Base-by-base conservation (phyloP, 2,888 invertebrate genomes). In the Philaethria dido region DNA sequence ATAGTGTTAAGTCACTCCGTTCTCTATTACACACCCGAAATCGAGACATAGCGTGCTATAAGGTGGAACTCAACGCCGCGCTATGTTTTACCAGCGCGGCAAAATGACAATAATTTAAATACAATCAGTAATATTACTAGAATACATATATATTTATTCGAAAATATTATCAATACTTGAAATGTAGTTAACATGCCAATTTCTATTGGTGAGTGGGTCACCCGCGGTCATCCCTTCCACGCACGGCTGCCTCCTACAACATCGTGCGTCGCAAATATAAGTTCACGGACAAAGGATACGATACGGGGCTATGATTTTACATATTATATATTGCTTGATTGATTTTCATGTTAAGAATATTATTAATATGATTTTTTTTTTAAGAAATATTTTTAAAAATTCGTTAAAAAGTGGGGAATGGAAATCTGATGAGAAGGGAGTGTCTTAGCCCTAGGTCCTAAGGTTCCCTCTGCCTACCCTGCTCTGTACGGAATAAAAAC, bases 181-280 rank as follows among this genome's bases (percentile, higher is more conserved):
- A 5, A 36, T 33, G 14, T 18, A 45, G 55, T 20, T 64, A 18
- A 52, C 11, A 52, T 57, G 18, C 68, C 59, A 68, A 64, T 72
- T 69, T 62, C 62, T 71, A 69, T 72, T 69, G 62, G 62, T 39
- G 61, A 67, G 48, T 66, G 54, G 55, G 64, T 70, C 50, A 64
- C 62, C 52, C 39, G 64, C 50, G 61, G 69, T 59, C 77, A 77
- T 83, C 86, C 86, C 83, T 86, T 86, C 82, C 79, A 85, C 82
- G 84, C 84, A 78, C 78, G 84, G 75, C 74, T 81, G 78, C 83
- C 78, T 79, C 72, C 79, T 80, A 86, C 83, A 79, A 82, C 78
- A 76, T 52, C 55, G 60, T 66, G 66, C 75, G 52, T 74, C 74
- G 33, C 29, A 75, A 71, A 76, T 64, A 69, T 63, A 72, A 62